Evolutionary conservation across 2,888 invertebrate species (phyloP).

Genomic region (Salticus scenicus): DNA sequence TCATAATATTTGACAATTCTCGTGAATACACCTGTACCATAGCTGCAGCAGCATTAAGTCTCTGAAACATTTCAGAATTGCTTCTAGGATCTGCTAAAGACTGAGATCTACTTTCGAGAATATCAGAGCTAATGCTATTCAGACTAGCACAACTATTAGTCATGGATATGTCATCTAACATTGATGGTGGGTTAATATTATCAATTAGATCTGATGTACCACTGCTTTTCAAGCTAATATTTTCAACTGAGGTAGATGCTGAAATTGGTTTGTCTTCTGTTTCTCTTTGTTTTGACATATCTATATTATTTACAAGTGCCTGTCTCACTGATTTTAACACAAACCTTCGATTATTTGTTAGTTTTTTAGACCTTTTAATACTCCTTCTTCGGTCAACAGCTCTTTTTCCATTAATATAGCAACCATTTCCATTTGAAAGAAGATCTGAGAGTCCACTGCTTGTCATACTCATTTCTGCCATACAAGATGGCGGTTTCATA

Average conservation of each 20-base stretch:
- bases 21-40: slow-evolving; percentile 73
- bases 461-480: slow-evolving; percentile 80
- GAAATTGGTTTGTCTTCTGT: slow-evolving; percentile 87
- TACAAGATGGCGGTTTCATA: slow-evolving; percentile 85
- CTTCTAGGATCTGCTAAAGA: slow-evolving; percentile 70
- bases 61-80: slow-evolving; percentile 78
- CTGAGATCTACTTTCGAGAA: slow-evolving; percentile 71
- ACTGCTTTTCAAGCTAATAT: slow-evolving; percentile 87
- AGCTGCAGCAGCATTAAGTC: slow-evolving; percentile 74
- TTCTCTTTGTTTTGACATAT: slow-evolving; percentile 53
- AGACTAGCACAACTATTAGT: slow-evolving; percentile 77
- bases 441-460: slow-evolving; percentile 72
- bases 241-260: slow-evolving; percentile 83
- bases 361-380: slow-evolving; percentile 58
- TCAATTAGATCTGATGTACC: slow-evolving; percentile 87
- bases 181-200: slow-evolving; percentile 85
- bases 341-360: slow-evolving; percentile 49
- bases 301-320: slow-evolving; percentile 63
- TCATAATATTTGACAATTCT: slow-evolving; percentile 75
- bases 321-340: slow-evolving; percentile 71
- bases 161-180: slow-evolving; percentile 80
- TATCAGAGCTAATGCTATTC: slow-evolving; percentile 70
- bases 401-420: slow-evolving; percentile 59
- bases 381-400: slow-evolving; percentile 54
- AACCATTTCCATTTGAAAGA: slow-evolving; percentile 65